A percentile compares a stretch with the other conserved stretches of the same genome.
Conservation (phyloP, 2,113 vertebrate species). For the Lasiurus cinereus region DNA sequence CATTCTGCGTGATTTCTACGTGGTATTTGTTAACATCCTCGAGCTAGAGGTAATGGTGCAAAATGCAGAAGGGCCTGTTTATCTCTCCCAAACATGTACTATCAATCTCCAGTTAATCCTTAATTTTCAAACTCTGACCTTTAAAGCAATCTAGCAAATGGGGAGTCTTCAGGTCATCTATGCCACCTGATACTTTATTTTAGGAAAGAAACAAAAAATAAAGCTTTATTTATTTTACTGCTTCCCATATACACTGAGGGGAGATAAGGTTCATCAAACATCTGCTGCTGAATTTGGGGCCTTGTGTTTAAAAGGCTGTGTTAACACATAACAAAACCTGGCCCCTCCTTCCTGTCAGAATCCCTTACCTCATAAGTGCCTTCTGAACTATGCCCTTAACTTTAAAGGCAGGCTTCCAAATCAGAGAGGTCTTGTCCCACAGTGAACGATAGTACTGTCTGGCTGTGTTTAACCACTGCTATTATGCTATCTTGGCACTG, state of each 20-base stretch:
- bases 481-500: neutral
- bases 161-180: neutral
- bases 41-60: accelerated
- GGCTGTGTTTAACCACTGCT: neutral
- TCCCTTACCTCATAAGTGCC: neutral
- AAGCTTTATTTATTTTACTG: constrained; percentile 41
- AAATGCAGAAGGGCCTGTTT: neutral
- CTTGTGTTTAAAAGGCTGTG: constrained; percentile 15
- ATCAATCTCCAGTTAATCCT: constrained; percentile 22
- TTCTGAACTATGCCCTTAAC: neutral
- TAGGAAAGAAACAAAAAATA: constrained; percentile 51
- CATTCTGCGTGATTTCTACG: accelerated
- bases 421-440: neutral
- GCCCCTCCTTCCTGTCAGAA: no score
- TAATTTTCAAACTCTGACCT: constrained; percentile 53
- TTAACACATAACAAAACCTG: neutral
- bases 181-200: constrained; percentile 46
- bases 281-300: constrained; percentile 31
- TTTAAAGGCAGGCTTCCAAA: constrained; percentile 41
- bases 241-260: neutral
- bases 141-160: constrained; percentile 38
- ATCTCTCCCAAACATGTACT: neutral
- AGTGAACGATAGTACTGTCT: neutral
- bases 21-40: neutral
- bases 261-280: neutral